Evolutionary conservation across 2,797 vertebrate genomes (phyloP).

Genomic region (Glyptemys insculpta): DNA sequence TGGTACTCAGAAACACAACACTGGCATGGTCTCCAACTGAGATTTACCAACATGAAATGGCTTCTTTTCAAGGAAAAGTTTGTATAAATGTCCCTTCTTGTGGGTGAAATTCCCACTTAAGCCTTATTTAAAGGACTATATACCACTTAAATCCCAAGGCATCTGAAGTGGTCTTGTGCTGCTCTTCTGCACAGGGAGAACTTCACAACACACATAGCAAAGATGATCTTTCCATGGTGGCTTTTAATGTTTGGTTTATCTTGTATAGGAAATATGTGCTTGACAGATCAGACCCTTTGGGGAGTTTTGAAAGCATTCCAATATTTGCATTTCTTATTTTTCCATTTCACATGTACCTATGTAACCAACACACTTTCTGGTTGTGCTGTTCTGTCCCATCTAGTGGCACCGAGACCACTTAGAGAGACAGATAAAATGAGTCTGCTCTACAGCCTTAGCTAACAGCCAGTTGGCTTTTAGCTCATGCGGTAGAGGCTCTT

Average conservation of each 20-base stretch:
- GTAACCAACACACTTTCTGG: no score
- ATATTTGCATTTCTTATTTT: neutral
- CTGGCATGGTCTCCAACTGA: neutral
- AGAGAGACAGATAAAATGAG: no score
- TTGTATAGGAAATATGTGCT: neutral
- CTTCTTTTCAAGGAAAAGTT: neutral
- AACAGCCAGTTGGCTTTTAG: no score
- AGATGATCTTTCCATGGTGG: neutral
- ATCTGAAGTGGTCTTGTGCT: neutral
- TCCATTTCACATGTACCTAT: neutral
- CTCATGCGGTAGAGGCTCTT: no score
- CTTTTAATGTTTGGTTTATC: neutral
- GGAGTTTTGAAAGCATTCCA: neutral
- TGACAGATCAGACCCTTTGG: neutral
- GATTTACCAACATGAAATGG: neutral
- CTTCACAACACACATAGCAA: accelerated
- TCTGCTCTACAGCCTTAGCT: no score
- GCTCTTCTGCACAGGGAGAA: accelerated
- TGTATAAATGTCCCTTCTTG: neutral
- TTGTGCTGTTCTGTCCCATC: no score
- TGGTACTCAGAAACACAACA: neutral
- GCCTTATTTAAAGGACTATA: neutral
- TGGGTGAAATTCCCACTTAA: neutral
- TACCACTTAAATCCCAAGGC: neutral
- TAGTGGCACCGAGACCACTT: no score